phyloP scores from a whole-genome alignment of 2,888 invertebrate species.

The Syrphus vitripennis region DNA sequence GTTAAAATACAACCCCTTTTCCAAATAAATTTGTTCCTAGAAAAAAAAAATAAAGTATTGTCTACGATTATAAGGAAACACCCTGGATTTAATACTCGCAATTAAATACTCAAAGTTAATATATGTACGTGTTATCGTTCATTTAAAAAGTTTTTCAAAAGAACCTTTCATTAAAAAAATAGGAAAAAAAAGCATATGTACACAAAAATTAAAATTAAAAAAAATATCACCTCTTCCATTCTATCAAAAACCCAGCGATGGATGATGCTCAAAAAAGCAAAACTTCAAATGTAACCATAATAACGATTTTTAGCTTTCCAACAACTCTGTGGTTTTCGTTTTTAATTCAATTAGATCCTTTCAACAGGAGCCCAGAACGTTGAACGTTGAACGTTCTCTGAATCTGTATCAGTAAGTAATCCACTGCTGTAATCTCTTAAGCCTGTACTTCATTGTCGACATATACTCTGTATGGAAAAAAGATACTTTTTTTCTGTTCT shows the following conservation, averaged over 20 bases:
- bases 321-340: not conserved
- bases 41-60: too few relatives aligned
- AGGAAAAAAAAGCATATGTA: too few relatives aligned
- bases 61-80: too few relatives aligned
- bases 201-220: too few relatives aligned
- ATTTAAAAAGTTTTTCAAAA: not conserved
- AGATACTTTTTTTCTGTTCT: not conserved
- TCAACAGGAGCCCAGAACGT: not conserved
- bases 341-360: not conserved
- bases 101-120: too few relatives aligned
- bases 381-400: not conserved
- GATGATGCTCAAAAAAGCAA: not conserved
- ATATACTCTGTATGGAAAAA: not conserved
- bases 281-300: not conserved
- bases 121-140: too few relatives aligned
- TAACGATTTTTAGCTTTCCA: not conserved
- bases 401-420: conserved; percentile 19
- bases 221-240: too few relatives aligned
- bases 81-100: too few relatives aligned
- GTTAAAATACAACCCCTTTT: too few relatives aligned
- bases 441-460: conserved; percentile 23
- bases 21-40: too few relatives aligned
- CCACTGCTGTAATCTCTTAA: conserved; percentile 15
- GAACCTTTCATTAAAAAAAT: not conserved
- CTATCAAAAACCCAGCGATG: too few relatives aligned